These are phyloP conservation scores for Picus viridis DNA, from an alignment of 2,797 vertebrate species.

Conservation along the genomic window DNA sequence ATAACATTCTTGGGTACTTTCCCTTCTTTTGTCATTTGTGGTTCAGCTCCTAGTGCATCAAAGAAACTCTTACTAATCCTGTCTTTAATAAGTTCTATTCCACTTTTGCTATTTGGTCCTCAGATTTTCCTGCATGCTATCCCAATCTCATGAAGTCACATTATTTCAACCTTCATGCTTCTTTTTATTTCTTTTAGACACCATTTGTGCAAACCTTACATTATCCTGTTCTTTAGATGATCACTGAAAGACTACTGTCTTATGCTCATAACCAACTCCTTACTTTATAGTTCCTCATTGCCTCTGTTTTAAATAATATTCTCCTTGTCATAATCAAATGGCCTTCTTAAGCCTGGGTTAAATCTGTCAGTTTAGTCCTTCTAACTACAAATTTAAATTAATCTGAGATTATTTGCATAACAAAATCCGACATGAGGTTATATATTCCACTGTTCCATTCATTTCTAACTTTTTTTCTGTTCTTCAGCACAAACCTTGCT, in stretches of 20 bases:
- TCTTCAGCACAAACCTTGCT: background rate
- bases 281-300: background rate
- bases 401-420: background rate
- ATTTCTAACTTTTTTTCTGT: background rate
- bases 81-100: background rate
- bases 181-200: background rate
- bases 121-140: background rate
- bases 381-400: background rate
- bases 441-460: background rate
- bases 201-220: background rate
- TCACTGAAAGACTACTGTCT: background rate
- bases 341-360: background rate
- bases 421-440: background rate
- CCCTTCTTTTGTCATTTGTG: background rate
- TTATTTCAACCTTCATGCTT: background rate
- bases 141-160: background rate
- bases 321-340: background rate
- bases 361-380: background rate
- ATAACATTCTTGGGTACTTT: background rate
- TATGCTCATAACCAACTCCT: background rate
- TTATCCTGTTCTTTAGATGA: background rate
- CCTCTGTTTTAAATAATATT: background rate
- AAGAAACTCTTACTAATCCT: constrained; percentile 9
- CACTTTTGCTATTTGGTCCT: background rate
- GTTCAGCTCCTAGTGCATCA: background rate